Base-by-base conservation (phyloP, 1,140 invertebrate species). In the Cherax quadricarinatus region DNA sequence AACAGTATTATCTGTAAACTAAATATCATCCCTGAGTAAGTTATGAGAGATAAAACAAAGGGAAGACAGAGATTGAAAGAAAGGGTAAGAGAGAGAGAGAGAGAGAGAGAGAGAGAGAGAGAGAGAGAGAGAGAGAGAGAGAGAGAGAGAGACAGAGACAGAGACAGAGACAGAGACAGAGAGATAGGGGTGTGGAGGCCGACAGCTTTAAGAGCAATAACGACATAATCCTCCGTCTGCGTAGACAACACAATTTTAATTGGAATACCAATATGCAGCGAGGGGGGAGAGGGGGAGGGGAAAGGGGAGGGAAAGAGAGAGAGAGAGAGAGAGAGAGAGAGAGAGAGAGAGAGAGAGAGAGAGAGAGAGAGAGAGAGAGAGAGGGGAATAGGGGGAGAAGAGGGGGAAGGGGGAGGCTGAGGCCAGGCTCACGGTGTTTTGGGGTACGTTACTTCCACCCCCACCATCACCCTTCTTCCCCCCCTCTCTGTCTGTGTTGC, bases 71-170 rank as follows among this genome's bases (percentile, higher is more conserved):
- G 53, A 57, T 0, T 9, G 53, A 57, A 14, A 57, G 53, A 57
- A 14, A 57, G 53, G 4, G 30, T 14, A 1, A 16, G 53, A 9
- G n/a, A 24, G 53, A 57, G 53, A 16, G 49, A 51, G 49, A 51
- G 49, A 51, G 49, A 51, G 49, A 51, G 49, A 51, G 49, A 16
- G 49, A 51, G 49, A 51, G 49, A 51, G 49, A 51, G 49, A 51
- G 49, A 51, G 49, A 51, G 49, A 51, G 49, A 51, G 49, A 51
- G 49, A 80, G 78, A 80, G 78, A 80, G 78, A 80, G 78, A 80
- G 78, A 80, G 78, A 80, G 78, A 80, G 78, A 80, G 78, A 80
- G n/a, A 80, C 4, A 80, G 78, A 80, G 78, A 80, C 7, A 80
- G 78, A 80, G 78, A 80, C 7, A 80, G 78, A 80, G 78, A 70